These are phyloP conservation scores for Strix uralensis DNA, from an alignment of 2,113 vertebrate genomes.

Conservation along the genomic window DNA sequence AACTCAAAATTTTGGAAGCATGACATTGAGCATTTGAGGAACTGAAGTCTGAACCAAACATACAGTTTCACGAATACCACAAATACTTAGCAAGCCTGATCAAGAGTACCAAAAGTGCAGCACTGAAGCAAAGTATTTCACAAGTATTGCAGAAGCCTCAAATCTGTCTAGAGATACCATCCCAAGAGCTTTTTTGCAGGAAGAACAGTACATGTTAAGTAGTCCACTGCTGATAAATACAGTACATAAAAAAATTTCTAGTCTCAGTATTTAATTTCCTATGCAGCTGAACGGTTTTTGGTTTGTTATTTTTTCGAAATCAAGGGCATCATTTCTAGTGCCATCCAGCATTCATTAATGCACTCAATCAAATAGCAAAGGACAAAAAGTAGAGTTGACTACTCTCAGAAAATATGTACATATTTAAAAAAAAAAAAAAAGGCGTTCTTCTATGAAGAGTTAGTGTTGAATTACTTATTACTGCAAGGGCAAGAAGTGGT, in stretches of 20 bases:
- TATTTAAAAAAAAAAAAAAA: background rate
- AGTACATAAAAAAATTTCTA: background rate
- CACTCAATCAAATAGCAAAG: background rate
- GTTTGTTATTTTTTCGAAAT: background rate
- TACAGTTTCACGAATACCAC: background rate
- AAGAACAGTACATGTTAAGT: background rate
- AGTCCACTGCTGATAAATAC: background rate
- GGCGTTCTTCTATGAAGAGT: background rate
- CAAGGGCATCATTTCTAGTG: background rate
- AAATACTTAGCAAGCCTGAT: background rate
- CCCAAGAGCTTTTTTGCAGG: background rate
- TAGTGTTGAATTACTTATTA: background rate
- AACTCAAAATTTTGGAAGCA: background rate
- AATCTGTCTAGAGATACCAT: background rate
- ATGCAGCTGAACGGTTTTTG: background rate
- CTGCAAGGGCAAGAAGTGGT: background rate
- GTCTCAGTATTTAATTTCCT: background rate
- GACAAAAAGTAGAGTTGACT: background rate
- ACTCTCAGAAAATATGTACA: background rate
- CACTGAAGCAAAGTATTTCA: background rate
- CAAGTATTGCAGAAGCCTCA: background rate
- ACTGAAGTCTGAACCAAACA: background rate
- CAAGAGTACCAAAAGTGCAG: accelerated
- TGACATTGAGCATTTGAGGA: background rate
- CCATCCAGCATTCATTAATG: background rate